Conservation (phyloP, 2,113 vertebrate species). For the Ophthalmolycus amberensis region DNA sequence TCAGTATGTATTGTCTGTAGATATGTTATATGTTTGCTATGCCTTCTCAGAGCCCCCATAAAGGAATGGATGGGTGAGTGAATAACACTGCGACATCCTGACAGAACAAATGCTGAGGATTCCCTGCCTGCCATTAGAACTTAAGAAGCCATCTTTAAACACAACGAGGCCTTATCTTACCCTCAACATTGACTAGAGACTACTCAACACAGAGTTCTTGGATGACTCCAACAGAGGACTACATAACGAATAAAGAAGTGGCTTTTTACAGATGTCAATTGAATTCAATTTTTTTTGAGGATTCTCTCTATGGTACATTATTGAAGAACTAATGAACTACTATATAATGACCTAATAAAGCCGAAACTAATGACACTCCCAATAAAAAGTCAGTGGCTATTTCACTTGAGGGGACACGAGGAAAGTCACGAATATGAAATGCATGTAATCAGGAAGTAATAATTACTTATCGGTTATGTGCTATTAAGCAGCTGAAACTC, state of each 20-base stretch:
- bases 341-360: slow-evolving; percentile 16
- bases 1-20: neutral
- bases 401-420: neutral
- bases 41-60: neutral
- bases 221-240: neutral
- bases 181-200: neutral
- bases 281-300: neutral
- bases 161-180: neutral
- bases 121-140: neutral
- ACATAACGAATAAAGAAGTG: neutral
- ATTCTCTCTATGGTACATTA: slow-evolving; percentile 1
- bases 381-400: neutral
- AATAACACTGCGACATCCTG: neutral
- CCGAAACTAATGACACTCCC: slow-evolving; percentile 12
- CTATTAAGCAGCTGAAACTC: neutral
- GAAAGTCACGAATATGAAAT: neutral
- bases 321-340: slow-evolving; percentile 1
- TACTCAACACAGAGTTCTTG: neutral
- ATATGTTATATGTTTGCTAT: neutral
- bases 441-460: neutral
- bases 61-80: neutral
- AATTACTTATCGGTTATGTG: slow-evolving; percentile 9
- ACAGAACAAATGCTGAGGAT: neutral
- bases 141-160: slow-evolving; percentile 18
- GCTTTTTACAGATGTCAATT: neutral